Evolutionary conservation across 1,140 invertebrate genomes (phyloP).

Genomic region (Lerema accius): DNA sequence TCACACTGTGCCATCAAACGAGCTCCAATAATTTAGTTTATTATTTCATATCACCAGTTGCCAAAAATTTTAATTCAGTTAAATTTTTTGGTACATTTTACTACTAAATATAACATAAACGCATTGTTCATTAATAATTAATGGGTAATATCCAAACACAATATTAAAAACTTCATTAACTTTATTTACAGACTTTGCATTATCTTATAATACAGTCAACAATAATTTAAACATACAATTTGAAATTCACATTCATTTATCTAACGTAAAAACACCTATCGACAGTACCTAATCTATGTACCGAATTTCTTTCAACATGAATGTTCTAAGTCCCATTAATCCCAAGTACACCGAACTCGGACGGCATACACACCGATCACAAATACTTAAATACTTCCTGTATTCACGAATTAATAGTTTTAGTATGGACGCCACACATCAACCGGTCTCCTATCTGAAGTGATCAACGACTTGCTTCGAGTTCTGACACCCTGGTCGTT

Average conservation of each 20-base stretch:
- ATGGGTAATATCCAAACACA: too few species aligned
- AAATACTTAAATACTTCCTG: slow-evolving; percentile 47
- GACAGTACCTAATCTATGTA: slow-evolving; percentile 69
- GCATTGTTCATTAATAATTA: too few species aligned
- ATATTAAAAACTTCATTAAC: slow-evolving; percentile 74
- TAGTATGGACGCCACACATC: slow-evolving; percentile 86
- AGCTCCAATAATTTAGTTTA: slow-evolving; percentile 55
- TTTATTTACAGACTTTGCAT: slow-evolving; percentile 80
- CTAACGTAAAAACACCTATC: slow-evolving; percentile 76
- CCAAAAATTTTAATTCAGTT: slow-evolving; percentile 54
- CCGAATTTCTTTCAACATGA: slow-evolving; percentile 54
- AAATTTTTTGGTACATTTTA: slow-evolving; percentile 24
- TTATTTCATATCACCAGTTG: slow-evolving; percentile 55
- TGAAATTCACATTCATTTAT: slow-evolving; percentile 78
- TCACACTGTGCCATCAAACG: slow-evolving; percentile 53
- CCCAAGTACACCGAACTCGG: slow-evolving; percentile 40
- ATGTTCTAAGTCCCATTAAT: slow-evolving; percentile 41
- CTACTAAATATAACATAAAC: too few species aligned
- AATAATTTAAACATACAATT: slow-evolving; percentile 75
- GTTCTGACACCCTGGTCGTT: slow-evolving; percentile 67
- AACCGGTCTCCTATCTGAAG: slow-evolving; percentile 70
- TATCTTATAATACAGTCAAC: slow-evolving; percentile 81
- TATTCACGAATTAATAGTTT: slow-evolving; percentile 61
- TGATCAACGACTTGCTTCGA: slow-evolving; percentile 75
- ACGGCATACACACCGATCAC: slow-evolving; percentile 52